A percentile compares a stretch with the other conserved stretches of the same genome.
Conservation (phyloP, 2,797 vertebrate species). For the Champsocephalus esox region DNA sequence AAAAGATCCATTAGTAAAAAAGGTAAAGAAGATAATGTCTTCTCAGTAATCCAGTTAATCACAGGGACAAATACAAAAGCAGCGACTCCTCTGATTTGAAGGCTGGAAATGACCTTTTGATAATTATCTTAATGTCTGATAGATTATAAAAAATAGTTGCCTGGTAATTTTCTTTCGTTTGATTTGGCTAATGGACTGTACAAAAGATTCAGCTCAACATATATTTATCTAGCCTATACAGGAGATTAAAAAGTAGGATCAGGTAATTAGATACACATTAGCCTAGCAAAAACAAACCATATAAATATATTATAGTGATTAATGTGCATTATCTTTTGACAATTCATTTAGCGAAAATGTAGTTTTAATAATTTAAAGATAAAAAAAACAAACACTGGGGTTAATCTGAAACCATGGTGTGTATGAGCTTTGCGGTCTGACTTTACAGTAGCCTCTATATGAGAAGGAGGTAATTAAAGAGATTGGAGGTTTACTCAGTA, state of each 20-base stretch:
- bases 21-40: background rate
- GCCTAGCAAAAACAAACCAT: background rate
- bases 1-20: background rate
- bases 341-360: background rate
- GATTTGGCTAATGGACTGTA: background rate
- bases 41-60: background rate
- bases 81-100: background rate
- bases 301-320: background rate
- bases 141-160: background rate
- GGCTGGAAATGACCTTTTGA: background rate
- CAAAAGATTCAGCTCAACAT: background rate
- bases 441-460: conserved; percentile 57
- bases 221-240: background rate
- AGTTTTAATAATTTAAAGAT: background rate
- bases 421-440: conserved; percentile 6
- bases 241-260: background rate
- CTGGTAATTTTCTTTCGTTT: background rate
- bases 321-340: background rate
- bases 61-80: background rate
- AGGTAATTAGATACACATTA: background rate
- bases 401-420: conserved; percentile 33
- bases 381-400: conserved; percentile 1
- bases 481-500: conserved; percentile 81
- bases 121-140: background rate
- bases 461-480: conserved; percentile 79